Conservation (phyloP, 2,888 invertebrate genomes). For the Agrotis clavis region DNA sequence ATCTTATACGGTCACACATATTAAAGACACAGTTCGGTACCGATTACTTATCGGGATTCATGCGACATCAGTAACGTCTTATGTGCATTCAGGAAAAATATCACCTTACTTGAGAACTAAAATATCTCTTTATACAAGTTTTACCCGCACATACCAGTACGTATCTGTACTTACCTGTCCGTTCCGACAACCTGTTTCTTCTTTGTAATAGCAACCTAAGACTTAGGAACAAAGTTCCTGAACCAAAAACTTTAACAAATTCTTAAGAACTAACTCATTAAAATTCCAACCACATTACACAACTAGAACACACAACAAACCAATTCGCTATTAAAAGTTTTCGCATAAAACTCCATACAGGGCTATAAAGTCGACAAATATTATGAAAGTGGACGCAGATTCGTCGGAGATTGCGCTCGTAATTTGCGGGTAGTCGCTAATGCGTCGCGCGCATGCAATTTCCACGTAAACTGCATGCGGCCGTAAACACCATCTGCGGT, state of each 20-base stretch:
- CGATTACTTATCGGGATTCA: no score
- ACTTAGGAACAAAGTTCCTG: not conserved
- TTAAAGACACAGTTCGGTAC: no score
- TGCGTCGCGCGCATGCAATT: slow-evolving; percentile 78
- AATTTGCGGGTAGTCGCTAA: slow-evolving; percentile 74
- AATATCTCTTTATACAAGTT: no score
- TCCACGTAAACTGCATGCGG: slow-evolving; percentile 73
- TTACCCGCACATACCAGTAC: no score
- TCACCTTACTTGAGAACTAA: no score
- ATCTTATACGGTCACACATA: no score
- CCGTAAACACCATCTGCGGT: slow-evolving; percentile 73
- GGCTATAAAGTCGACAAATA: slow-evolving; percentile 52
- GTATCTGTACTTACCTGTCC: no score
- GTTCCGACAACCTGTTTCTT: no score
- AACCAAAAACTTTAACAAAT: not conserved
- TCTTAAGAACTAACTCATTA: slow-evolving; percentile 11
- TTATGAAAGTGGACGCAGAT: slow-evolving; percentile 59
- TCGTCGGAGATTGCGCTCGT: slow-evolving; percentile 69
- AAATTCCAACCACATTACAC: slow-evolving; percentile 30
- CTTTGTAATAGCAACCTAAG: no score
- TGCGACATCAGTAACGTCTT: no score
- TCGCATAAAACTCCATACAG: slow-evolving; percentile 43
- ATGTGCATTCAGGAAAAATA: no score
- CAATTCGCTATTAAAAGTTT: slow-evolving; percentile 53
- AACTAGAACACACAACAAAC: slow-evolving; percentile 24